These are phyloP conservation scores for Prunella strophiata DNA, from an alignment of 2,797 vertebrate species.

Conservation along the genomic window DNA sequence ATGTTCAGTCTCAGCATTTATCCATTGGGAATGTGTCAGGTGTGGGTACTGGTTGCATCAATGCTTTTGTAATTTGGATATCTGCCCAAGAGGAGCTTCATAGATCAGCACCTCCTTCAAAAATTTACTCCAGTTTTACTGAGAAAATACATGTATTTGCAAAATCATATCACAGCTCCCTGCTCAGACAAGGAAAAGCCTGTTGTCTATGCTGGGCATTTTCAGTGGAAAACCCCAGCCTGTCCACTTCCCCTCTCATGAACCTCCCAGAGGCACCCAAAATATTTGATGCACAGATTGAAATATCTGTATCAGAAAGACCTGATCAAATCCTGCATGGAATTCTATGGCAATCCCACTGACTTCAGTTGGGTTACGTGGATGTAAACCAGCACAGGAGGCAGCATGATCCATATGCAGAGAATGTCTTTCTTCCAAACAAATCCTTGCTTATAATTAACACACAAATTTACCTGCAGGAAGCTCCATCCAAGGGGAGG, in stretches of 20 bases:
- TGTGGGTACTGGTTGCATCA: background rate
- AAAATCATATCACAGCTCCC: background rate
- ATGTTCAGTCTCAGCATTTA: background rate
- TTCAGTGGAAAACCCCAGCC: background rate
- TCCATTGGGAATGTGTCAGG: background rate
- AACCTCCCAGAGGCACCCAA: background rate
- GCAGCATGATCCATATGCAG: background rate
- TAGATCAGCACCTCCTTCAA: background rate
- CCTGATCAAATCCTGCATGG: background rate
- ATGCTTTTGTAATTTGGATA: background rate
- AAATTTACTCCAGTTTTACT: background rate
- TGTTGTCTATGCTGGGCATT: background rate
- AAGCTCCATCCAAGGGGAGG: background rate
- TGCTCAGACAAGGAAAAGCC: background rate
- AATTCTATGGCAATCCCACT: rapidly evolving
- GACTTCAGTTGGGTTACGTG: background rate
- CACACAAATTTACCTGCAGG: background rate
- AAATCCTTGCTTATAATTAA: background rate
- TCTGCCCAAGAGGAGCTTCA: background rate
- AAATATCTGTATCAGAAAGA: background rate
- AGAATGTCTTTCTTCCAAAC: background rate
- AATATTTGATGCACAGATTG: background rate
- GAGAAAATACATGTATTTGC: background rate
- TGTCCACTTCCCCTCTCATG: background rate
- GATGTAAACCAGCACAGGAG: background rate